phyloP scores from a whole-genome alignment of 2,797 vertebrate genomes.

The Protonibea diacanthus region DNA sequence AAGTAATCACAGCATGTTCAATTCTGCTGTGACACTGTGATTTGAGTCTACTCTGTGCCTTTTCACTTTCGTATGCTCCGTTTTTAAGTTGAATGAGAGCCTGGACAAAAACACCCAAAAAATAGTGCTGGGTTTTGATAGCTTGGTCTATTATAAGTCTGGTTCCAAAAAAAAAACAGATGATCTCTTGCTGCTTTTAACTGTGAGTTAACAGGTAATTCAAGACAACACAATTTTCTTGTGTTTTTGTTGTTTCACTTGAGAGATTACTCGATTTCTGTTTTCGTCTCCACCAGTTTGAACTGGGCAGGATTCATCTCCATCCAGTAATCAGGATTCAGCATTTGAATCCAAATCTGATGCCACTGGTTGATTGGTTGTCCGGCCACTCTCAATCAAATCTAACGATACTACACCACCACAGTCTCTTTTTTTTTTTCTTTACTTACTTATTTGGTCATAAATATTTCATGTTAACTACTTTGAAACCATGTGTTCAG shows the following conservation, averaged over 20 bases:
- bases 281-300: not conserved
- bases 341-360: not conserved
- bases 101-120: not conserved
- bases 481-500: not conserved
- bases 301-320: not conserved
- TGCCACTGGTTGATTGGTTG: not conserved
- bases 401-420: not conserved
- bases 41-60: not conserved
- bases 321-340: not conserved
- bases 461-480: not conserved
- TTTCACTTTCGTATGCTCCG: not conserved
- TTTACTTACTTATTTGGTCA: not conserved
- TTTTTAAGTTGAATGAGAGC: conserved; percentile 8
- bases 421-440: not conserved
- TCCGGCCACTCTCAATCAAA: not conserved
- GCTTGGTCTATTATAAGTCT: not conserved
- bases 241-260: not conserved
- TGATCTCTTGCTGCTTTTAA: not conserved
- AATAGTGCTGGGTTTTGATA: not conserved
- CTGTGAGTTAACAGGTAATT: not conserved
- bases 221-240: not conserved
- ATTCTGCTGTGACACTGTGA: conserved; percentile 9
- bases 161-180: not conserved
- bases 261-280: not conserved
- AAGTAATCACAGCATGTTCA: not conserved